Conservation (phyloP, 2,888 invertebrate species). For the Opisthograptis luteolata region DNA sequence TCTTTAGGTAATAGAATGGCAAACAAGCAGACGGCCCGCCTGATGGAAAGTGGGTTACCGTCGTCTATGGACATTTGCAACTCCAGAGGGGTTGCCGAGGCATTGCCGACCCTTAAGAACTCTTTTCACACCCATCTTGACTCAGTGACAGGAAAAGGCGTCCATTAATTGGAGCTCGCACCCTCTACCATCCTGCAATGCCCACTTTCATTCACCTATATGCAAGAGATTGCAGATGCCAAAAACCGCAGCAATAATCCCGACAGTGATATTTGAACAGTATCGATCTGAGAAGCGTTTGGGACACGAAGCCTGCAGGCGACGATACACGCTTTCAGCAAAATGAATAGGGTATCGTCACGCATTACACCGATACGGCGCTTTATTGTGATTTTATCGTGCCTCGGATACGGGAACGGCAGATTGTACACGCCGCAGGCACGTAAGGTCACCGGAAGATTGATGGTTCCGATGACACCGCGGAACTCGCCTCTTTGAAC, state of each 20-base stretch:
- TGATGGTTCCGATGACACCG: slow-evolving; percentile 29
- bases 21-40: too few relatives aligned
- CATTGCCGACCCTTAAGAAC: too few relatives aligned
- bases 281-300: slow-evolving; percentile 31
- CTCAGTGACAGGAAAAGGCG: slow-evolving; percentile 12
- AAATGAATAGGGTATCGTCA: slow-evolving; percentile 36
- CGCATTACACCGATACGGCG: slow-evolving; percentile 31
- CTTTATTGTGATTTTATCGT: slow-evolving; percentile 28
- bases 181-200: slow-evolving; percentile 11
- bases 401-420: slow-evolving; percentile 14
- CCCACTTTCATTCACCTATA: slow-evolving; percentile 5
- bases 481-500: slow-evolving; percentile 29
- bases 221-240: background rate
- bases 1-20: too few relatives aligned
- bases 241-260: slow-evolving; percentile 2
- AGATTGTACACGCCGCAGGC: slow-evolving; percentile 20
- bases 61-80: too few relatives aligned
- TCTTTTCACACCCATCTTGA: too few relatives aligned
- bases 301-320: slow-evolving; percentile 30
- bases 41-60: too few relatives aligned
- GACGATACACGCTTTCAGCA: slow-evolving; percentile 28
- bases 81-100: too few relatives aligned
- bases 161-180: background rate
- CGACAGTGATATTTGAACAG: slow-evolving; percentile 5
- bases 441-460: slow-evolving; percentile 28